Percentiles rank a stretch among this genome's conserved stretches.
These are phyloP conservation scores for Malurus elegans DNA, from an alignment of 2,113 vertebrate genomes.

Conservation along the genomic window DNA sequence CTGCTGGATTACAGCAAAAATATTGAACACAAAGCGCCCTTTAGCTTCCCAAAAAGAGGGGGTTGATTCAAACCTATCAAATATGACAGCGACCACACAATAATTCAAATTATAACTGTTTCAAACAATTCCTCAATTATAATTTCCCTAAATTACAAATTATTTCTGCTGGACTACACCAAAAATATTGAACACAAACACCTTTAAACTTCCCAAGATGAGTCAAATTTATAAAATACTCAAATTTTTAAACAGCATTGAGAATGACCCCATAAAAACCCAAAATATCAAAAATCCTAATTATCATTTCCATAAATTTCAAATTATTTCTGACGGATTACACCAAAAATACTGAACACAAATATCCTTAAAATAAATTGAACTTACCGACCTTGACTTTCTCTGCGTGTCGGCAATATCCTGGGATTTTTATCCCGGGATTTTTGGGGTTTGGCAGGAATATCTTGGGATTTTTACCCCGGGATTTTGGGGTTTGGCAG, in stretches of 20 bases:
- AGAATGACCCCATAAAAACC: not conserved
- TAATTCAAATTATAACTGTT: not conserved
- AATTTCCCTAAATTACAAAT: rapidly evolving
- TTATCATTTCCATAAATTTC: not conserved
- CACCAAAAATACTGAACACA: not conserved
- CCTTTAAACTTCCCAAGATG: too few species aligned
- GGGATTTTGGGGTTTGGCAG: too few species aligned
- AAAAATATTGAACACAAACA: not conserved
- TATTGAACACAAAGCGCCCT: too few species aligned
- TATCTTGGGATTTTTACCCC: too few species aligned
- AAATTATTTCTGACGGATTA: not conserved
- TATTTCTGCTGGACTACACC: not conserved
- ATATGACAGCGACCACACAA: too few species aligned
- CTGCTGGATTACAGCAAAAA: too few species aligned
- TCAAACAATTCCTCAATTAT: rapidly evolving
- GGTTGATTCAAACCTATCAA: not conserved
- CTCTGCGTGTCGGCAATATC: not conserved
- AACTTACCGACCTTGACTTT: not conserved
- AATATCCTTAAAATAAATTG: rapidly evolving
- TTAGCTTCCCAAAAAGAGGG: too few species aligned
- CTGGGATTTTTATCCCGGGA: not conserved
- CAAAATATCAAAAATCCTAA: too few species aligned
- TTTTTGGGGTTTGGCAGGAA: not conserved
- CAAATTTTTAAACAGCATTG: not conserved
- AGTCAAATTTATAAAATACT: not conserved